Evolutionary conservation across 92 coral and sea anemone genomes (phyloP).

Genomic region (Anthopleura xanthogrammica): DNA sequence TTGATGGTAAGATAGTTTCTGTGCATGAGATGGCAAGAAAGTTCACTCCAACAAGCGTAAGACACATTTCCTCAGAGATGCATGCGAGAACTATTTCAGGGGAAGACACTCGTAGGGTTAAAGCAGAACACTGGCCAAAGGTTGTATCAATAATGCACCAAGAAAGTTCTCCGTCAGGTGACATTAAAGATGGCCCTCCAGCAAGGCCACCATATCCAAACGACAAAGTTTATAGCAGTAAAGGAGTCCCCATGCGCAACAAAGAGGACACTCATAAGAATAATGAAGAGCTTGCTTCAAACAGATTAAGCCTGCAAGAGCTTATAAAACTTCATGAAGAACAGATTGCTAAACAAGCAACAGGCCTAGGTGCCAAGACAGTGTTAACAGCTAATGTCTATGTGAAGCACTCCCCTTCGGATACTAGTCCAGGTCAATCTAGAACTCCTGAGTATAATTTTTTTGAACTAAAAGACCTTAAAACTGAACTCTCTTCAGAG

Average conservation of each 20-base stretch:
- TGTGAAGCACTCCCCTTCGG: conserved; percentile 61
- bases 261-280: conserved; percentile 26
- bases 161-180: conserved; percentile 4
- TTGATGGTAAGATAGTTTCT: conserved; percentile 35
- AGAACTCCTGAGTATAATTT: conserved; percentile 6
- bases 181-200: conserved; percentile 27
- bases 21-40: conserved; percentile 76
- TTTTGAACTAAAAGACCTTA: conserved; percentile 13
- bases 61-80: conserved; percentile 29
- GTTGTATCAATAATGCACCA: conserved; percentile 35
- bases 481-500: not conserved
- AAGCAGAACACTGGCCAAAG: conserved; percentile 76
- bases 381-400: conserved; percentile 48
- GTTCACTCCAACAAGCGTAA: conserved; percentile 54
- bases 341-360: conserved; percentile 86
- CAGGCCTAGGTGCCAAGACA: conserved; percentile 64
- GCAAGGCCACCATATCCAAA: conserved; percentile 47
- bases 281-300: conserved; percentile 56
- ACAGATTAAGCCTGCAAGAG: conserved; percentile 86
- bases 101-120: conserved; percentile 59
- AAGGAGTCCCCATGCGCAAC: conserved; percentile 21
- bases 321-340: conserved; percentile 89
- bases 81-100: conserved; percentile 2
- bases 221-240: conserved; percentile 8
- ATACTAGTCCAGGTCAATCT: conserved; percentile 30